phyloP scores from a whole-genome alignment of 2,888 invertebrate genomes.

The Napeogenes sylphis region DNA sequence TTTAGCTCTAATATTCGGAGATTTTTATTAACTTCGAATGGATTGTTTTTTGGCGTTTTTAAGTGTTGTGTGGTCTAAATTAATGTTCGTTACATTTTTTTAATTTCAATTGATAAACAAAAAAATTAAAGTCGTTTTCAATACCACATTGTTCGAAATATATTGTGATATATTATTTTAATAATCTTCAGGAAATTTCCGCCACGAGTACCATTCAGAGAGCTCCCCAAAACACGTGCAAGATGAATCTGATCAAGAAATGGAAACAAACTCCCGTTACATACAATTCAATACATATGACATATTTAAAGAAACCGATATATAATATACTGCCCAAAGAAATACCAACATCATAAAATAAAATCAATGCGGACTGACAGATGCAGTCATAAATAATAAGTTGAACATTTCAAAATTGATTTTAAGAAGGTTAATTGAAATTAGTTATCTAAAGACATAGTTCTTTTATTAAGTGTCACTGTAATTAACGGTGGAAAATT shows the following conservation, averaged over 20 bases:
- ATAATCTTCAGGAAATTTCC: conserved; percentile 60
- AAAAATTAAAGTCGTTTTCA: too few species aligned
- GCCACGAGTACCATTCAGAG: conserved; percentile 67
- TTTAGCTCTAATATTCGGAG: conserved; percentile 19
- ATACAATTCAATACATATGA: conserved; percentile 62
- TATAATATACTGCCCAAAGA: conserved; percentile 39
- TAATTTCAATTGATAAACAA: neutral
- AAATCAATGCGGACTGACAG: too few species aligned
- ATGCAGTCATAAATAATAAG: too few species aligned
- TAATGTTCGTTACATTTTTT: conserved; percentile 4
- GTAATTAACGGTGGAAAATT: too few species aligned
- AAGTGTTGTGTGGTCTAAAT: neutral
- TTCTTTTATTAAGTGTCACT: too few species aligned
- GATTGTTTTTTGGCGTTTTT: neutral
- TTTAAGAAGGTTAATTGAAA: too few species aligned
- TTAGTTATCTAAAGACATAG: too few species aligned
- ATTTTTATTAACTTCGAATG: conserved; percentile 8
- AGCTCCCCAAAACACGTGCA: conserved; percentile 63
- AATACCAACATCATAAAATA: conserved; percentile 1
- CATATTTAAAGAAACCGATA: conserved; percentile 69
- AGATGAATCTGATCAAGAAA: conserved; percentile 44
- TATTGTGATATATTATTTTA: conserved; percentile 3
- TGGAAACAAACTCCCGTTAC: conserved; percentile 57
- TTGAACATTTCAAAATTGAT: too few species aligned
- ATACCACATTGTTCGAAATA: too few species aligned